phyloP scores from a whole-genome alignment of 2,113 vertebrate species.

The Heterocephalus glaber region DNA sequence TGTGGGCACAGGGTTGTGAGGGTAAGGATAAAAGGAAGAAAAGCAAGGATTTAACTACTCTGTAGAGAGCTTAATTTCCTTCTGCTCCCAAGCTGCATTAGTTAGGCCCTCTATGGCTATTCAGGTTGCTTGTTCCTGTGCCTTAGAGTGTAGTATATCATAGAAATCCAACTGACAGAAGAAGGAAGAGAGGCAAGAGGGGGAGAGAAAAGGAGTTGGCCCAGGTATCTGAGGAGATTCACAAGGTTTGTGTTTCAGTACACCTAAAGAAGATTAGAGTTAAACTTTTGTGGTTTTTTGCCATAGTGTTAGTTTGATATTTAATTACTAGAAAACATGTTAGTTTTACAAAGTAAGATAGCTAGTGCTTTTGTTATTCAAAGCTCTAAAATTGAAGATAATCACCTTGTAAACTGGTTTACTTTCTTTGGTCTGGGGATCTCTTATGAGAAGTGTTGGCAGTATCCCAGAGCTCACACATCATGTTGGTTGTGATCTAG shows the following conservation, averaged over 20 bases:
- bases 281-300: not conserved
- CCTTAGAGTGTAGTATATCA: not conserved
- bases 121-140: not conserved
- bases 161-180: not conserved
- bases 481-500: slow-evolving; percentile 26
- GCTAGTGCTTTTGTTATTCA: slow-evolving; percentile 5
- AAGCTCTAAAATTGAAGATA: not conserved
- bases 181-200: not conserved
- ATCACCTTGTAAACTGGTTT: not conserved
- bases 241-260: not conserved
- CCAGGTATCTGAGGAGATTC: not conserved
- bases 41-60: not conserved
- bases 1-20: not conserved
- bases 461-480: slow-evolving; percentile 16
- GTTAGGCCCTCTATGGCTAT: not conserved
- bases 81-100: not conserved
- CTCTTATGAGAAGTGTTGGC: not conserved
- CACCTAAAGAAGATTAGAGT: not conserved
- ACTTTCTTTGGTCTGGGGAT: slow-evolving; percentile 32
- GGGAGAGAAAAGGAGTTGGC: not conserved
- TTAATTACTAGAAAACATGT: slow-evolving; percentile 38
- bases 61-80: not conserved
- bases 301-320: slow-evolving; percentile 14
- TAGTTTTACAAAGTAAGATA: slow-evolving; percentile 50
- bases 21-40: not conserved